Evolutionary conservation across 1,140 invertebrate species (phyloP), one percentile per base, ranked within the genome.

Genomic region (Tetramorium alpestre): DNA sequence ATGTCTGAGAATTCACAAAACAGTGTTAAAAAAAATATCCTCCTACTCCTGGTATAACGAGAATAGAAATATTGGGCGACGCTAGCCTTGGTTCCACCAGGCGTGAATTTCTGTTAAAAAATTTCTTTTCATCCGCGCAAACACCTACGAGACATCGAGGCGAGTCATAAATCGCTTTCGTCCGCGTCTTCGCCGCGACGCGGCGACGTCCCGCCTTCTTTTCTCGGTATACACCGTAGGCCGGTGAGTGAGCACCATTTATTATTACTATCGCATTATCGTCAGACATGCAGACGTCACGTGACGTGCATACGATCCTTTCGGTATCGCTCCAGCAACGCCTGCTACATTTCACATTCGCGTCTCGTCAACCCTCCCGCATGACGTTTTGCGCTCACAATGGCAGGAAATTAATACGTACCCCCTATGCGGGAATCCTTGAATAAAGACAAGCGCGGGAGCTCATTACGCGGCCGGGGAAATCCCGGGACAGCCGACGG

Each of bases 331-430:
- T 75, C 58, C 33, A 22, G 72, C 51, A 22, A 77, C 49, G 18
- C 51, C 60, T 54, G 51, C 10, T 25, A 49, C 69, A 84, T 85
- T 86, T 87, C 62, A 67, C 85, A 87, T 88, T 88, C 85, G 58
- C n/a, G 49, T 65, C 86, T 77, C 80, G 72, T 65, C 49, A 56
- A 78, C 54, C 51, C 64, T 85, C 44, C 33, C n/a, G 49, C 58
- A 77, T 72, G 86, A 62, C 88, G 28, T 67, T 77, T 85, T 58
- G 4, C 54, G 72, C 28, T 47, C 72, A 88, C 78, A 85, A 89
- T 85, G 58, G 64, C 88, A 88, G 88, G 80, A 85, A 88, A 88
- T 89, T 88, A 87, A 89, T 88, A 85, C 78, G 73, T 72, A 73
- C 62, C 67, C 49, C n/a, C 18, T 73, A 70, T 67, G 22, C 7